Base-by-base conservation (phyloP, 2,888 invertebrate genomes). In the Metallyticus violacea region DNA sequence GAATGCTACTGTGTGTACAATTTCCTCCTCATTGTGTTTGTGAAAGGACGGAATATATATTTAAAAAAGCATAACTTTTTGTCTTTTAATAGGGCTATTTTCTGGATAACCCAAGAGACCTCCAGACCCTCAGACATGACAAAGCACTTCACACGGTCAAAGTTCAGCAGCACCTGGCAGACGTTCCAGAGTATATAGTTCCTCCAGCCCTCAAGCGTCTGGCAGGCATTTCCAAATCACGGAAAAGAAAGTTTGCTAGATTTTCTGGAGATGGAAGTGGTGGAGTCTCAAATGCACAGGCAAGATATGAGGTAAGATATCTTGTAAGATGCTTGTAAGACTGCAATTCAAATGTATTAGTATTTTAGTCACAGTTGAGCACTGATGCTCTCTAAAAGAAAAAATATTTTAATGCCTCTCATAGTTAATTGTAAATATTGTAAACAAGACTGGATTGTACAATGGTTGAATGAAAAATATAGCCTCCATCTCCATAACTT, bases 141-240 rank as follows among this genome's bases (percentile, higher is more conserved):
- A 97, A 96, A 91, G 96, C 97, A 0, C 91, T 98, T 26, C 97
- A 97, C 90, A 97, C 97, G 0, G 97, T 98, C 0, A 95, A 95
- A 91, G 92, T 96, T 7, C 97, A 98, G 90, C 94, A 95, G 1
- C 98, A 99, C 91, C 92, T 99, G 88, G 94, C 97, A 29, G 96
- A 99, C 91, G 97, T 99, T 0, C 99, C 99, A 0, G 98, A 98
- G 85, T 99, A 99, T 91, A 95, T 98, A 89, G 93, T 98, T 0
- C 98, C 98, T 0, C 94, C 95, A 1, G 95, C 97, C 0, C 91
- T 98, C 82, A 95, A 96, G 90, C 93, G 93, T 88, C 92, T 96
- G 26, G 93, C 94, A 6, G 93, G 93, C 1, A 93, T 94, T 28
- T 91, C 90, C 26, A 90, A 89, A 26, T 22, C 85, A 78, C 79